phyloP scores from a whole-genome alignment of 2,797 vertebrate genomes.

The Gallinago solitaria region DNA sequence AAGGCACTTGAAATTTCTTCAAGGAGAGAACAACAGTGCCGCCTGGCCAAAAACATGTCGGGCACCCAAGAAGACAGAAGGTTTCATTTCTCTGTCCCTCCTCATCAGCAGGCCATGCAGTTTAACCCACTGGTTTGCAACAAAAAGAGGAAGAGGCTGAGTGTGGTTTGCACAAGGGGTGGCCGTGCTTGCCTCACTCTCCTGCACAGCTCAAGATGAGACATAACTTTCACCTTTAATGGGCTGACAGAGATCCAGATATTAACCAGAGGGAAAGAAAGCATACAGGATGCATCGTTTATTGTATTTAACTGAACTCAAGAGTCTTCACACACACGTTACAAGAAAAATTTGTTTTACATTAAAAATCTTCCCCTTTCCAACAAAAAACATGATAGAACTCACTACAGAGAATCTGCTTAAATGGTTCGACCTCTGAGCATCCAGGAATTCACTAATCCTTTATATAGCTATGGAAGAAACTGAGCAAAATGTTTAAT shows the following conservation, averaged over 20 bases:
- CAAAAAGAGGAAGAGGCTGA: not conserved
- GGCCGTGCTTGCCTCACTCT: not conserved
- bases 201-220: not conserved
- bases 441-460: conserved; percentile 13
- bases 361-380: not conserved
- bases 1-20: not conserved
- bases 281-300: not conserved
- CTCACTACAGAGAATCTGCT: not conserved
- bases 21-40: not conserved
- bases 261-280: not conserved
- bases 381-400: not conserved
- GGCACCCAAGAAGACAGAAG: not conserved
- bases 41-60: rapidly evolving
- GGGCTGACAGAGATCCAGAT: not conserved
- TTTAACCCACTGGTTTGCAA: not conserved
- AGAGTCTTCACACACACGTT: not conserved
- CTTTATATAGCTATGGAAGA: not conserved
- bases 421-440: not conserved
- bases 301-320: not conserved
- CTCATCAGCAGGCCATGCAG: rapidly evolving
- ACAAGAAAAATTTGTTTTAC: not conserved
- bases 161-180: not conserved
- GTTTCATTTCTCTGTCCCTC: not conserved
- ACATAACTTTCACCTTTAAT: not conserved
- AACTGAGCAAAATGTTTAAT: not conserved